These are phyloP conservation scores for Ophonus ardosiacus DNA, from an alignment of 2,888 invertebrate species.

Conservation along the genomic window DNA sequence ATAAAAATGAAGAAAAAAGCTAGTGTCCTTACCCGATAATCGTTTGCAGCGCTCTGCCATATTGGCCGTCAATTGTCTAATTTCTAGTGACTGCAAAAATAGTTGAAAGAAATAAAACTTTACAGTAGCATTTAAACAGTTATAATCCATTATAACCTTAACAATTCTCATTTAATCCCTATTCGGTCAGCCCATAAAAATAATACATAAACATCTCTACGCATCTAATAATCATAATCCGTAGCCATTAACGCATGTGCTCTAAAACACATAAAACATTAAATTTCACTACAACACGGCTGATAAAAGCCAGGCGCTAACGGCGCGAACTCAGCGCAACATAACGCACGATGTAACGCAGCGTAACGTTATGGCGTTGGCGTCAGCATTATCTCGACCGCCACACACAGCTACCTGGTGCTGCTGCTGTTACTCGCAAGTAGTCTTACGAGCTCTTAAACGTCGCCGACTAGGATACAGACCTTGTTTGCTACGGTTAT, in stretches of 20 bases:
- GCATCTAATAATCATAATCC: slow-evolving; percentile 39
- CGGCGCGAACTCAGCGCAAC: slow-evolving; percentile 14
- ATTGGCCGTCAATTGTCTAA: too few relatives aligned
- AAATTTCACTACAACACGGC: slow-evolving; percentile 49
- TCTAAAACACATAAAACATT: slow-evolving; percentile 54
- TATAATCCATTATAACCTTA: not conserved
- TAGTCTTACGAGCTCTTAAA: slow-evolving; percentile 54
- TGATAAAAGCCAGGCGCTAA: slow-evolving; percentile 43
- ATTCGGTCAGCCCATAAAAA: not conserved
- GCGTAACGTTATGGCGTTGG: slow-evolving; percentile 38
- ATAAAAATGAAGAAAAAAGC: too few relatives aligned
- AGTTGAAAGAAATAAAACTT: too few relatives aligned
- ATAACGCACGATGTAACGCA: slow-evolving; percentile 16
- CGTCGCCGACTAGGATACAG: slow-evolving; percentile 21
- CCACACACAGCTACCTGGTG: slow-evolving; percentile 31
- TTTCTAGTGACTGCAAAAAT: too few relatives aligned
- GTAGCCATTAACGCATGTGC: slow-evolving; percentile 51
- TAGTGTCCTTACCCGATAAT: too few relatives aligned
- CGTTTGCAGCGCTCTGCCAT: too few relatives aligned
- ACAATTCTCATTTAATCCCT: not conserved
- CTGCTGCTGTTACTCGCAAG: slow-evolving; percentile 22
- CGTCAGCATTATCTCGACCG: slow-evolving; percentile 46
- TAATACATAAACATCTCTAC: slow-evolving; percentile 8
- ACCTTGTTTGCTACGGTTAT: slow-evolving; percentile 14
- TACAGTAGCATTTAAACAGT: too few relatives aligned